phyloP scores from a whole-genome alignment of 2,113 vertebrate species.

The Fregata magnificens region DNA sequence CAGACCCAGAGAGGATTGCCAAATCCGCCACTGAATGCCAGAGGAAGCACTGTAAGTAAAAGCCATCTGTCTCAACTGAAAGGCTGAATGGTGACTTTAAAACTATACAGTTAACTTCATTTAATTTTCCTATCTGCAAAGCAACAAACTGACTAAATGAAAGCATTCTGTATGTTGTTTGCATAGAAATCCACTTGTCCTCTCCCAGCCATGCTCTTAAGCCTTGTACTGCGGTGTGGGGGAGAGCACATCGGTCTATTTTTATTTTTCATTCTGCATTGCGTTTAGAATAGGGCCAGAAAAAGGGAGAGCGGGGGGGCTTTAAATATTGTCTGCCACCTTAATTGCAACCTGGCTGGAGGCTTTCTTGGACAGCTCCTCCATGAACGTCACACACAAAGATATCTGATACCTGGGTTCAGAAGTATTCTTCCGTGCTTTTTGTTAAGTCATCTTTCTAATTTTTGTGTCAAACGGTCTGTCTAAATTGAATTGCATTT shows the following conservation, averaged over 20 bases:
- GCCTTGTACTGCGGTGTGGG: neutral
- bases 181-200: neutral
- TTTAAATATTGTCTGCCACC: neutral
- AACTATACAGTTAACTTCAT: neutral
- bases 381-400: neutral
- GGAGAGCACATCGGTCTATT: neutral
- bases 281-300: neutral
- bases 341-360: neutral
- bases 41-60: constrained; percentile 13
- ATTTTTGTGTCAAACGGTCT: neutral
- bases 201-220: neutral
- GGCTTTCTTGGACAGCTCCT: neutral
- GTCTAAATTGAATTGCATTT: constrained; percentile 41
- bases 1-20: constrained; percentile 28
- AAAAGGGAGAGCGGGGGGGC: neutral
- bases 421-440: neutral
- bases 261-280: neutral
- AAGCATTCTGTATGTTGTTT: neutral
- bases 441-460: constrained; percentile 39
- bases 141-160: neutral
- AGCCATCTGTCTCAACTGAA: constrained; percentile 22
- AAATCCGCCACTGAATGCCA: constrained; percentile 8
- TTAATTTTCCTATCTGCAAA: neutral
- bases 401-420: neutral
- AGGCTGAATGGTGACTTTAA: constrained; percentile 6